Evolutionary conservation across 2,888 invertebrate species (phyloP), one percentile per base, ranked within the genome.

Genomic region (Halictus quadricinctus): DNA sequence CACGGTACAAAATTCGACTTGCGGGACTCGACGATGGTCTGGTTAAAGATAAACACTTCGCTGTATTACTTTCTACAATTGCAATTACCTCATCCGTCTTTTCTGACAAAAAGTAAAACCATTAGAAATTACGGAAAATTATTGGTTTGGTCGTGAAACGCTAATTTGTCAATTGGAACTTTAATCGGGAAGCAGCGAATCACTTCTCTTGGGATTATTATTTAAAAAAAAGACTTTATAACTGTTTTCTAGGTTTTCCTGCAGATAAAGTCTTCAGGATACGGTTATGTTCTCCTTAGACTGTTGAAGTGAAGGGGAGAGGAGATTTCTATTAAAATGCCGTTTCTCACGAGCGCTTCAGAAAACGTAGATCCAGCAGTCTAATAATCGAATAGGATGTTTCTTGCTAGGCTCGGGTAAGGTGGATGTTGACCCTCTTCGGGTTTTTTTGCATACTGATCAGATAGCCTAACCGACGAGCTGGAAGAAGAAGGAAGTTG

Each of bases 401-500:
- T 64, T 64, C 64, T 29, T 7, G 64, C 2, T 15, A 29, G 29
- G 12, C 36, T 18, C 36, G 18, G 29, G 29, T 18, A 15, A 66
- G 66, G 66, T 66, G 66, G 66, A 15, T 66, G 10, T 8, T 69
- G 66, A 43, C 76, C 46, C 70, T 64, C 58, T 15, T 46, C 66
- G 36, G 8, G 21, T 66, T 66, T 66, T 66, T 66, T 18, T 36
- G 66, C 66, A 66, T 66, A 66, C 29, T 66, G 36, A 66, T 66
- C 66, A 64, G 64, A 36, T 66, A 66, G 66, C 66, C 29, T 54
- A 54, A 25, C 25, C 60, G 60, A 60, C 25, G 5, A 29, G 66
- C 15, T 60, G 66, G 21, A 36, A 66, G 66, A 4, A 66, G 80
- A 76, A 86, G 54, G 86, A 83, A 86, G 72, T 70, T 21, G 48